phyloP scores from a whole-genome alignment of 2,888 invertebrate genomes.

The Athetis lepigone region DNA sequence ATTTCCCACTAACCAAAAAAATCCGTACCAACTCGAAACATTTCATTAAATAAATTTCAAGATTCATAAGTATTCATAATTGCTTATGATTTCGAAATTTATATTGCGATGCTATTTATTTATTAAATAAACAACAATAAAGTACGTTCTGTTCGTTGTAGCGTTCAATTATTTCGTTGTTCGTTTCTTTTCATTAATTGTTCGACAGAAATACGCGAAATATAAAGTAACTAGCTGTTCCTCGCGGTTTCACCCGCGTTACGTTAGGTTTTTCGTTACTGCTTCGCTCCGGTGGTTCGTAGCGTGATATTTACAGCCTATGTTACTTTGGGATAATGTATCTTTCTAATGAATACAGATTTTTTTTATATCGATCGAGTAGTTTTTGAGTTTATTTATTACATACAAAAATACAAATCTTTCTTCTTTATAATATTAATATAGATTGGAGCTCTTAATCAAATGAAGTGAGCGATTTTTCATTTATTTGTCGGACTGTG shows the following conservation, averaged over 20 bases:
- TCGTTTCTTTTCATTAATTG: constrained; percentile 21
- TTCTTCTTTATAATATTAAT: too few species aligned
- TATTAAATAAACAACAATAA: constrained; percentile 16
- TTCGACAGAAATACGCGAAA: not conserved
- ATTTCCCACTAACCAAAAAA: too few species aligned
- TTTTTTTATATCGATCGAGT: too few species aligned
- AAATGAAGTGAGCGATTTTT: constrained; percentile 1
- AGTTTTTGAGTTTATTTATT: too few species aligned
- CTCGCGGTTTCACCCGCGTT: too few species aligned
- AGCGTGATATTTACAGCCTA: too few species aligned
- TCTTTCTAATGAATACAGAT: too few species aligned
- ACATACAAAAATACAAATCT: too few species aligned
- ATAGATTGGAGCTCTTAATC: constrained; percentile 23
- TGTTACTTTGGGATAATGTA: too few species aligned
- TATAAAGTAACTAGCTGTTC: constrained; percentile 28
- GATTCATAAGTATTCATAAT: not conserved
- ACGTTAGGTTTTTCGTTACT: too few species aligned
- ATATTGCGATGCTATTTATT: constrained; percentile 9
- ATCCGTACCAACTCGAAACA: not conserved
- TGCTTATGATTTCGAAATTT: too few species aligned
- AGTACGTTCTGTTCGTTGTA: not conserved
- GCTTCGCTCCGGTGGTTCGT: too few species aligned
- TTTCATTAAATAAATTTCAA: constrained; percentile 10
- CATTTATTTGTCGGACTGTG: constrained; percentile 20
- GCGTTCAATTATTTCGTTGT: constrained; percentile 18